These are phyloP conservation scores for Panagrolaimus sp. DNA, from an alignment of 1,140 invertebrate species.

Conservation along the genomic window DNA sequence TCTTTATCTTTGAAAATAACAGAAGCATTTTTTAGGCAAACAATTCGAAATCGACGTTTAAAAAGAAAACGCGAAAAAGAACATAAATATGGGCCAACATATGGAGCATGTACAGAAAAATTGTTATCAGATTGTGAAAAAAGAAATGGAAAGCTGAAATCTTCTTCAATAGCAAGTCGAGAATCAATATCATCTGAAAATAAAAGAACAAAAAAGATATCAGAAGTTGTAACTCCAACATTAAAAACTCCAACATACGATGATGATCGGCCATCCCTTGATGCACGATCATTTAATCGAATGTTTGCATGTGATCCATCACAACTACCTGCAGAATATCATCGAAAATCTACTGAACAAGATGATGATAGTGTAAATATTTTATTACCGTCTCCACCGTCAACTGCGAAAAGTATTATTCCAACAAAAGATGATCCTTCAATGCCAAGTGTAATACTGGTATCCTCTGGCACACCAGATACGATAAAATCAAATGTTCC, in stretches of 20 bases:
- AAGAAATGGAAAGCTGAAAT: too few species aligned
- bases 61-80: background rate
- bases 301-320: slow-evolving; percentile 9
- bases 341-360: background rate
- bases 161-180: too few species aligned
- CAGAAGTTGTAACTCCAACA: too few species aligned
- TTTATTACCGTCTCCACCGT: background rate
- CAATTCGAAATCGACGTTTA: background rate
- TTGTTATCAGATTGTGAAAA: background rate
- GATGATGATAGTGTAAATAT: background rate
- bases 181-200: too few species aligned
- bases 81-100: background rate
- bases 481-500: background rate
- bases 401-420: background rate
- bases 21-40: slow-evolving; percentile 5
- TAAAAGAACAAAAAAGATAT: too few species aligned
- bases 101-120: slow-evolving; percentile 6
- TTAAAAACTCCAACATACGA: too few species aligned
- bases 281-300: background rate
- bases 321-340: background rate
- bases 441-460: slow-evolving; percentile 7
- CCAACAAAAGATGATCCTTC: background rate
- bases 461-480: background rate
- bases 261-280: background rate
- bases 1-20: background rate